Evolutionary conservation across 1,140 invertebrate species (phyloP), one percentile per base, ranked within the genome.

Genomic region (Heliconius nattereri): DNA sequence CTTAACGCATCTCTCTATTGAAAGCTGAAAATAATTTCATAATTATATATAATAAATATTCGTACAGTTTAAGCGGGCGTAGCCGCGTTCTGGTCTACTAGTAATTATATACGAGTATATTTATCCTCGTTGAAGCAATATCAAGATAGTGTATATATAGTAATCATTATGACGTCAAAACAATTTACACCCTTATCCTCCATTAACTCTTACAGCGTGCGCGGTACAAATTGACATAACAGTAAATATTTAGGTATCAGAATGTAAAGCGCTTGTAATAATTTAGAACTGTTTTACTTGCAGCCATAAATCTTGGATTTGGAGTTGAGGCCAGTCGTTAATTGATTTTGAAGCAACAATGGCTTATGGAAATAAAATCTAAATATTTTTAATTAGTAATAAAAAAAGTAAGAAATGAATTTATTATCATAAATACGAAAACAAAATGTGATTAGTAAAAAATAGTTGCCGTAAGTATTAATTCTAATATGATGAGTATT

Each of bases 181-280:
- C 60, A 29, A 66, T 66, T 29, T 29, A 66, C 23, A 66, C 26
- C 23, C 60, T 66, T 66, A 66, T 26, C 60, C 60, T 29, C 60
- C 60, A 66, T 66, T 66, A 66, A 66, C 60, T 66, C 23, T 66
- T 66, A 66, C 26, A 66, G 6, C 13, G 60, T 26, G 60, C 45
- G 37, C 26, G 26, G 40, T 70, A 71, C 40, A 75, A 29, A 79
- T 79, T 79, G 60, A 73, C 66, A 72, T 35, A 76, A 73, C 40
- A 66, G 73, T 78, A 73, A 80, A 80, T 78, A 80, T 80, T 80
- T 80, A 79, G 75, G 32, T 83, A 71, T 78, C 71, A 73, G 77
- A 75, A 57, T 80, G 66, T 73, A 71, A 75, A 8, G 37, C 57
- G 81, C 78, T 57, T 80, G 45, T 73, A 3, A 45, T 45, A 45